These are phyloP conservation scores for Heliangelus exortis DNA, from an alignment of 2,797 vertebrate species.

Conservation along the genomic window DNA sequence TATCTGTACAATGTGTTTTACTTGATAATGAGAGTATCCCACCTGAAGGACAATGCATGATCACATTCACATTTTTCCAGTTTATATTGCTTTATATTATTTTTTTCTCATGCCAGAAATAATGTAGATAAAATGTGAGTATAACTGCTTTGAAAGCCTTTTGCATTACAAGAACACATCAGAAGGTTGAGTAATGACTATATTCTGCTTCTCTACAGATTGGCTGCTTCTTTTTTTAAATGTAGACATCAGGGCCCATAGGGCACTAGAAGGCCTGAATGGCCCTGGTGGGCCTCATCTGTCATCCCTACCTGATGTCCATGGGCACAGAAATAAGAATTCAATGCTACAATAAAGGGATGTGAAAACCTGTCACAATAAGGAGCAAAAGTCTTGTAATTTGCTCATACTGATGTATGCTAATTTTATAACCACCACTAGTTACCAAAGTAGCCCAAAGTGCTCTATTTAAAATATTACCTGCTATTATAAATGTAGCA, in stretches of 20 bases:
- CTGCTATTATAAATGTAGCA: background rate
- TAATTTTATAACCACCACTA: background rate
- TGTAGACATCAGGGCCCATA: background rate
- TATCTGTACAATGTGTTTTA: conserved; percentile 14
- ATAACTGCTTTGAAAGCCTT: background rate
- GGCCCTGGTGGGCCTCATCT: background rate
- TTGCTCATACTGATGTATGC: background rate
- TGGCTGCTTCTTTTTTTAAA: background rate
- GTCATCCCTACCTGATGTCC: background rate
- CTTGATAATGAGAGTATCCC: background rate
- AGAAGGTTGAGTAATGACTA: background rate
- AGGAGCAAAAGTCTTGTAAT: background rate
- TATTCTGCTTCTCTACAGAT: background rate
- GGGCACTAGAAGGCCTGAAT: background rate
- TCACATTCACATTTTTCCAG: background rate
- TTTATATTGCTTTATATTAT: background rate
- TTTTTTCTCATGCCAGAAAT: background rate
- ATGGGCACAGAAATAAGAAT: background rate
- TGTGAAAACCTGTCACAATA: background rate
- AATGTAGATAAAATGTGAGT: background rate
- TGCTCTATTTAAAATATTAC: background rate
- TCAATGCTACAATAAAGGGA: background rate
- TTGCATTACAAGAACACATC: background rate
- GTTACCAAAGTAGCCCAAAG: background rate
- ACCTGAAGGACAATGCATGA: background rate